Conservation (phyloP, 1,140 invertebrate species). For the Charaxes varanes region DNA sequence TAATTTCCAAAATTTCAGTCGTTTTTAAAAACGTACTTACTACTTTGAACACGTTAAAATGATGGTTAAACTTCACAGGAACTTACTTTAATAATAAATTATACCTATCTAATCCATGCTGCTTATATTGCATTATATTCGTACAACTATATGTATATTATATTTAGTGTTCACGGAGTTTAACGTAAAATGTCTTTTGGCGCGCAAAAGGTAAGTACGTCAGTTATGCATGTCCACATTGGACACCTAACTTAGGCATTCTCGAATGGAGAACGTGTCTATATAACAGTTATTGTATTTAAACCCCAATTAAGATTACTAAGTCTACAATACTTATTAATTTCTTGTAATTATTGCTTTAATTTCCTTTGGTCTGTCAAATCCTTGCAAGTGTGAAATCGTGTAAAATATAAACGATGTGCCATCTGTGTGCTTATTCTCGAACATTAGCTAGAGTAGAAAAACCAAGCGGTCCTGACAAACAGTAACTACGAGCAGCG, state of each 20-base stretch:
- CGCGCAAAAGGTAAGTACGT: constrained; percentile 48
- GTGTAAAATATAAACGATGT: constrained; percentile 62
- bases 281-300: constrained; percentile 11
- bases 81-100: constrained; percentile 19
- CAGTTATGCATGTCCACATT: constrained; percentile 11
- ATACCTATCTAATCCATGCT: constrained; percentile 13
- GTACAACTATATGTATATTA: constrained; percentile 18
- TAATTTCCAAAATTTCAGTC: constrained; percentile 21
- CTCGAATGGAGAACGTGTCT: constrained; percentile 2
- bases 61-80: constrained; percentile 13
- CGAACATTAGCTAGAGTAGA: constrained; percentile 58
- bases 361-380: constrained; percentile 62
- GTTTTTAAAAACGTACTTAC: constrained; percentile 21
- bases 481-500: constrained; percentile 60
- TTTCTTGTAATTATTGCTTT: constrained; percentile 59
- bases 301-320: constrained; percentile 25
- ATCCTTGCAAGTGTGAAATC: constrained; percentile 56
- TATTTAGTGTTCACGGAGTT: constrained; percentile 17
- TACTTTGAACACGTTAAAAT: constrained; percentile 18
- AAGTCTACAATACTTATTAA: constrained; percentile 41
- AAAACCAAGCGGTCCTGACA: constrained; percentile 51
- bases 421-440: constrained; percentile 57
- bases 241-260: constrained; percentile 2
- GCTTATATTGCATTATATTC: constrained; percentile 16
- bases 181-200: constrained; percentile 58